phyloP scores from a whole-genome alignment of 1,140 invertebrate species.

The Brachionus paranguensis region DNA sequence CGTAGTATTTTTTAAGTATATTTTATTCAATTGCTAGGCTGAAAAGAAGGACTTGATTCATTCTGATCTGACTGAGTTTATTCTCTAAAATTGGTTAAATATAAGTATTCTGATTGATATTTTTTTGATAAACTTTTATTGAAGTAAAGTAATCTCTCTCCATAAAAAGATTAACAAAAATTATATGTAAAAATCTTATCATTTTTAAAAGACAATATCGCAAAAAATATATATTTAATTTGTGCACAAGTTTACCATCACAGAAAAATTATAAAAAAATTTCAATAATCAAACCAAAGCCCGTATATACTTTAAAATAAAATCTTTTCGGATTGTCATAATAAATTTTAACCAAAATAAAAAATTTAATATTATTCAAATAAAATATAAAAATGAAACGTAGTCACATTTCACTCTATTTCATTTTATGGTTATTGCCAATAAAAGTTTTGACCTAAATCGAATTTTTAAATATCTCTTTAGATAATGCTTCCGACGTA shows the following conservation, averaged over 20 bases:
- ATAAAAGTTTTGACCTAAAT: not conserved
- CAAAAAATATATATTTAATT: not conserved
- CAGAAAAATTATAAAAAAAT: not conserved
- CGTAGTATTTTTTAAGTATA: no score
- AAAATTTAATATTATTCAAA: not conserved
- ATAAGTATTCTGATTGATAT: not conserved
- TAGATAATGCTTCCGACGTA: constrained; percentile 16
- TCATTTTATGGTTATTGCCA: not conserved
- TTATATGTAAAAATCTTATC: not conserved
- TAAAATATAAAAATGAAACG: not conserved
- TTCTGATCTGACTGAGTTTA: no score
- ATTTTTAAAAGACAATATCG: not conserved
- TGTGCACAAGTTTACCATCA: not conserved
- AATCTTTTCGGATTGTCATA: not conserved
- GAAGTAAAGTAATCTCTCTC: no score
- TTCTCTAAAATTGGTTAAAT: not conserved
- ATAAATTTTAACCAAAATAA: not conserved
- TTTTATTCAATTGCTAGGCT: no score
- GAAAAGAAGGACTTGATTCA: no score
- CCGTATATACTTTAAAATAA: not conserved
- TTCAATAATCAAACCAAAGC: not conserved
- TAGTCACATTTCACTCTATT: not conserved
- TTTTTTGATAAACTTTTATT: not conserved
- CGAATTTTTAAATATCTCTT: not conserved
- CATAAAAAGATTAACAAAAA: not conserved